Conservation (phyloP, 1,140 invertebrate species). For the Glomeris maerens region DNA sequence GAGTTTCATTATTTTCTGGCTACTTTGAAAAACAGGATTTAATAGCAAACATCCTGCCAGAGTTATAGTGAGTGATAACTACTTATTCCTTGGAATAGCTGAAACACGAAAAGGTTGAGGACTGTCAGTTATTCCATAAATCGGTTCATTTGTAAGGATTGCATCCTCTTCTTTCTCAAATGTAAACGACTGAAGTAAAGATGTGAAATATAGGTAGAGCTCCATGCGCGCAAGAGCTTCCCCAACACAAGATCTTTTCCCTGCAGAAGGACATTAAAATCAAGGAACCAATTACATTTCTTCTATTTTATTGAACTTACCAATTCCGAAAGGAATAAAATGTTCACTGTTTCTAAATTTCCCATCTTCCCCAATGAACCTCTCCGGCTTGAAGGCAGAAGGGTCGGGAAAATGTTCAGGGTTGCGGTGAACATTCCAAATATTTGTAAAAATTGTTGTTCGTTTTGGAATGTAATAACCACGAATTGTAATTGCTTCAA, state of each 20-base stretch:
- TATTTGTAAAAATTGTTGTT: conserved; percentile 26
- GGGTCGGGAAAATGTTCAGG: conserved; percentile 24
- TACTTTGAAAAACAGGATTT: too few relatives aligned
- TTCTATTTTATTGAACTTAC: too few relatives aligned
- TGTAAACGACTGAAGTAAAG: conserved; percentile 68
- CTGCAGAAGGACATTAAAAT: too few relatives aligned
- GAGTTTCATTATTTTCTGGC: too few relatives aligned
- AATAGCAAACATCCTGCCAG: too few relatives aligned
- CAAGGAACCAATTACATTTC: neutral
- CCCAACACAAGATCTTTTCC: conserved; percentile 82
- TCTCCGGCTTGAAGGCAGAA: conserved; percentile 25
- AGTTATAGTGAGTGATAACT: too few relatives aligned
- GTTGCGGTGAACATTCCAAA: conserved; percentile 25
- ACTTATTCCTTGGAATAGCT: too few relatives aligned
- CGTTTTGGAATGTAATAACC: conserved; percentile 27
- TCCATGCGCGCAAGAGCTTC: conserved; percentile 82
- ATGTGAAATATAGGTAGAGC: conserved; percentile 76
- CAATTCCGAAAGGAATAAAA: conserved; percentile 16
- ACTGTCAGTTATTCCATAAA: too few relatives aligned
- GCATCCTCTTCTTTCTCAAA: conserved; percentile 35
- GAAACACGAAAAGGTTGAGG: too few relatives aligned
- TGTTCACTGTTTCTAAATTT: conserved; percentile 8
- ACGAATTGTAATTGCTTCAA: conserved; percentile 11
- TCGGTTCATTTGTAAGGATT: too few relatives aligned
- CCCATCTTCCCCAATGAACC: conserved; percentile 25